Percentiles rank a stretch among this genome's conserved stretches.
Conservation (phyloP, 2,797 vertebrate genomes). For the Pseudotriccus pelzelni region DNA sequence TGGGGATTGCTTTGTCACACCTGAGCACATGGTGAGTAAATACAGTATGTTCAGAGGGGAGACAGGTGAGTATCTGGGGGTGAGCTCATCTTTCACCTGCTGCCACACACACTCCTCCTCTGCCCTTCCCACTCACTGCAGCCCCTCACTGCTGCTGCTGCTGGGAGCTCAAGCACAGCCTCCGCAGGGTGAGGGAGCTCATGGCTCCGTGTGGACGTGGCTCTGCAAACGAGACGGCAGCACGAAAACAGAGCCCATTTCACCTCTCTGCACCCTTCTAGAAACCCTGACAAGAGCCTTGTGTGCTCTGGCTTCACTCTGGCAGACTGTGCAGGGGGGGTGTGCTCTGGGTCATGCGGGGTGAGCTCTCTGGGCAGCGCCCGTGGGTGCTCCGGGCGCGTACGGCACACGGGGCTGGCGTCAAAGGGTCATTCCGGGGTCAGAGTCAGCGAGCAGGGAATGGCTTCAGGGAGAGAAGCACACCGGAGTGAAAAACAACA, state of each 20-base stretch:
- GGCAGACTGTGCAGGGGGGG: not conserved
- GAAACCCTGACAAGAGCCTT: not conserved
- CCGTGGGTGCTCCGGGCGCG: not conserved
- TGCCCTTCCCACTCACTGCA: not conserved
- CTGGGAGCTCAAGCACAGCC: not conserved
- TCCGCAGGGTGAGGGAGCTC: not conserved
- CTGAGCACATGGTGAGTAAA: not conserved
- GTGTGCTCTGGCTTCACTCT: not conserved
- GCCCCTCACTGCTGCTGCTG: not conserved
- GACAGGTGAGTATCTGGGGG: not conserved
- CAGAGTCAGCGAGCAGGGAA: not conserved
- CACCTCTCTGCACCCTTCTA: not conserved
- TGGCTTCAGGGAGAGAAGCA: not conserved
- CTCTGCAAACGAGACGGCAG: not conserved
- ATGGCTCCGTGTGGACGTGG: not conserved
- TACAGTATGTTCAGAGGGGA: constrained; percentile 15
- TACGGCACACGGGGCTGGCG: accelerated
- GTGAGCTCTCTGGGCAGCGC: not conserved
- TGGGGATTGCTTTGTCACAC: not conserved
- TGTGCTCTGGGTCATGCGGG: not conserved
- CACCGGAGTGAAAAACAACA: not conserved
- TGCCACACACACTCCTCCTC: constrained; percentile 18
- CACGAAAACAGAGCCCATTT: not conserved
- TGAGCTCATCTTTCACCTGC: constrained; percentile 44
- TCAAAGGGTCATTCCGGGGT: constrained; percentile 6